phyloP scores from a whole-genome alignment of 2,888 invertebrate species.

The Bellardia pandia region DNA sequence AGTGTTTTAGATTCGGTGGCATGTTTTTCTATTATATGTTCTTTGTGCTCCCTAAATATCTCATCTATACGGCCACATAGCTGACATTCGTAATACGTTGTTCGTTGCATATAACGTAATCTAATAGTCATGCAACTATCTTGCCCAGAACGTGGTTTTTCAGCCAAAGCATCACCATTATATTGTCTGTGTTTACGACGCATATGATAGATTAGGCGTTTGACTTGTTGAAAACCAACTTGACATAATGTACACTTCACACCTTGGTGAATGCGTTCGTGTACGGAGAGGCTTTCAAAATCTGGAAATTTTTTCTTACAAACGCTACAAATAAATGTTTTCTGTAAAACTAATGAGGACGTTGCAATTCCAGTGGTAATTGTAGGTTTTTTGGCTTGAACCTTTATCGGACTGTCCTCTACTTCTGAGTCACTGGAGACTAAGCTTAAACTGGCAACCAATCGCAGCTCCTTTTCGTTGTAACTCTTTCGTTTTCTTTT shows the following conservation, averaged over 20 bases:
- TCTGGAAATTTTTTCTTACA: conserved; percentile 62
- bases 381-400: not conserved
- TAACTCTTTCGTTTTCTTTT: conserved; percentile 69
- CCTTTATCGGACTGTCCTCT: conserved; percentile 44
- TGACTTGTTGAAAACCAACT: conserved; percentile 63
- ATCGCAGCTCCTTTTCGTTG: conserved; percentile 69
- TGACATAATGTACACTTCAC: conserved; percentile 73
- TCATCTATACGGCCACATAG: conserved; percentile 75
- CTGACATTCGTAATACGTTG: conserved; percentile 75
- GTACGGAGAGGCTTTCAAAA: conserved; percentile 62
- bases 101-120: conserved; percentile 73
- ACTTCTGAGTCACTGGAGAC: conserved; percentile 74
- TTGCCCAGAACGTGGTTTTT: conserved; percentile 72
- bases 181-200: conserved; percentile 74
- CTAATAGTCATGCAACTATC: conserved; percentile 76
- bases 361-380: not conserved
- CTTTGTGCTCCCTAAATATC: conserved; percentile 73
- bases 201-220: conserved; percentile 74
- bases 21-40: conserved; percentile 74
- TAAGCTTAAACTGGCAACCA: conserved; percentile 74
- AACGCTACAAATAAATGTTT: conserved; percentile 39
- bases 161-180: conserved; percentile 68
- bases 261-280: conserved; percentile 62
- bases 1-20: conserved; percentile 74
- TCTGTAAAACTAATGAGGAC: not conserved